Evolutionary conservation across 2,888 invertebrate species (phyloP), one percentile per base, ranked within the genome.

Genomic region (Allygus modestus): DNA sequence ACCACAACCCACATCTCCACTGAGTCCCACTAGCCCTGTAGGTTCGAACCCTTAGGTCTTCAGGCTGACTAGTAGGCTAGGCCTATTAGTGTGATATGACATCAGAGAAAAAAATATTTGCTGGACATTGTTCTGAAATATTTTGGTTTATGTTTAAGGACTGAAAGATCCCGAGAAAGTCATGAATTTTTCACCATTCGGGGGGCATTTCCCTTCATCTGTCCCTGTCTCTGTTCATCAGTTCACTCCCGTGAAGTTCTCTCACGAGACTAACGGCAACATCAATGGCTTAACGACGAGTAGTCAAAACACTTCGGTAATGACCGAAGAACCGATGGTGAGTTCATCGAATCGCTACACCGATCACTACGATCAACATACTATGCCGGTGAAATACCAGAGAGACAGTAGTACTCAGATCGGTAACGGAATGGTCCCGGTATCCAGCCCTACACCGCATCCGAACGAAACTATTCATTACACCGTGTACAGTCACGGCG

Each of bases 101-200:
- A 17, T 11, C n/a, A 17, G 2, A 5, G n/a, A 51, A 11, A 11
- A 51, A 51, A 11, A 51, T 17, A 17, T 51, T 51, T 2, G 51
- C 4, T 51, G 15, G 4, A 51, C 2, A 23, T 54, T 54, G 7
- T 54, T 54, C 4, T 54, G 20, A 23, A 54, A 54, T 54, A 7
- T 5, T 23, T 15, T 7, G 23, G 23, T 2, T 20, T 65, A 41
- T 73, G 41, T 73, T 73, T 37, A 37, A 73, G 73, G 73, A 73
- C 65, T 65, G 28, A 28, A 65, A 65, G 17, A 65, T 9, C 15
- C 31, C 0, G 7, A 26, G 28, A 46, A 43, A 33, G 31, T 33
- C 23, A 97, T 97, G 97, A 97, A 97, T 92, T 97, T 97, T 92
- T 94, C 96, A 89, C 96, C 96, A 87, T 97, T 96, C 90, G 95